Evolutionary conservation across 2,888 invertebrate genomes (phyloP).

Genomic region (Amphipoea oculea): DNA sequence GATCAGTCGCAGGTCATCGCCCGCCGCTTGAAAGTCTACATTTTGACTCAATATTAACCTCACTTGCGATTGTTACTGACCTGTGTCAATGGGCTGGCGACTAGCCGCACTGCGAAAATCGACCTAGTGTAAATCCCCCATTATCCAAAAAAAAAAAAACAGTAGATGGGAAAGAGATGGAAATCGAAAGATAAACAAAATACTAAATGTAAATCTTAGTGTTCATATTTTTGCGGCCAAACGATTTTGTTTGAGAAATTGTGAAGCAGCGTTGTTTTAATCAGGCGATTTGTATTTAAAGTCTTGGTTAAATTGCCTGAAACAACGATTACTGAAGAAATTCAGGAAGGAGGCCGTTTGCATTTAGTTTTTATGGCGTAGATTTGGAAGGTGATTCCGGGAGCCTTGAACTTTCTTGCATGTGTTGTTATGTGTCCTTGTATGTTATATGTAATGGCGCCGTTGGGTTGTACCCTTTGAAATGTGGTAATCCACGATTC

Average conservation of each 20-base stretch:
- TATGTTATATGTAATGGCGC: neutral
- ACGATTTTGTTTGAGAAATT: constrained; percentile 42
- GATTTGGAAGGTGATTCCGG: constrained; percentile 7
- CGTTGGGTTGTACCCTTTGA: constrained; percentile 3
- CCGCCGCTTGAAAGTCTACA: no score
- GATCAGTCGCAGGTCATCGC: no score
- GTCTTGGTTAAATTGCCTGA: constrained; percentile 37
- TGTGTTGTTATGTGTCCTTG: constrained; percentile 4
- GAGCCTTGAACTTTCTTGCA: constrained; percentile 17
- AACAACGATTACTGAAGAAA: constrained; percentile 46
- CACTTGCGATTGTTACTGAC: no score
- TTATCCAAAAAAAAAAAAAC: no score
- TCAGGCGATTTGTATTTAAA: constrained; percentile 58
- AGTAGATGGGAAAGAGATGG: neutral
- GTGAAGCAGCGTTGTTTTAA: constrained; percentile 48
- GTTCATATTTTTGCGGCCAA: constrained; percentile 42
- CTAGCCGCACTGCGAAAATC: neutral
- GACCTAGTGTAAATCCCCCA: neutral
- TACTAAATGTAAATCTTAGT: constrained; percentile 41
- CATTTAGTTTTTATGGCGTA: constrained; percentile 48
- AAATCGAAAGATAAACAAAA: neutral
- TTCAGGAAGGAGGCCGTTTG: constrained; percentile 35
- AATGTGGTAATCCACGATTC: neutral
- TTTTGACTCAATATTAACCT: no score
- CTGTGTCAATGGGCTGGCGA: no score